Conservation (phyloP, 2,797 vertebrate genomes). For the Pterois miles region DNA sequence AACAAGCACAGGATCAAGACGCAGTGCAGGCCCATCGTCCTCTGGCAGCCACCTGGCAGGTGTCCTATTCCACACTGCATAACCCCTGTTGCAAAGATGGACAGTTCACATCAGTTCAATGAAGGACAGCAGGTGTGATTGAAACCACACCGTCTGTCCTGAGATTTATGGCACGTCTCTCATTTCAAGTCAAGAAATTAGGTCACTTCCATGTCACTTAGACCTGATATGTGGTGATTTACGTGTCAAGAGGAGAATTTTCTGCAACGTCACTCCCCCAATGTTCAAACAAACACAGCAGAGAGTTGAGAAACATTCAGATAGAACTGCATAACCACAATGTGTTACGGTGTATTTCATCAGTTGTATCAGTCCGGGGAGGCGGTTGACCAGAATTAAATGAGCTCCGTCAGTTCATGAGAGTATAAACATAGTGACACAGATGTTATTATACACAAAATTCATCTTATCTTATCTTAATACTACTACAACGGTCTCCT, state of each 20-base stretch:
- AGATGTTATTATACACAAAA: background rate
- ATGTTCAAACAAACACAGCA: background rate
- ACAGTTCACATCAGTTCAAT: slow-evolving; percentile 33
- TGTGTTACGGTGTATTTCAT: slow-evolving; percentile 21
- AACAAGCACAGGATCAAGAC: slow-evolving; percentile 73
- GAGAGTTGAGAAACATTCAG: background rate
- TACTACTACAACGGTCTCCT: background rate
- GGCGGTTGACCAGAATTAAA: background rate
- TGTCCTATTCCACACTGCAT: slow-evolving; percentile 63
- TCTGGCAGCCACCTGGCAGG: slow-evolving; percentile 56
- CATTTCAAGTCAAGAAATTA: background rate
- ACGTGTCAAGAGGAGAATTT: background rate
- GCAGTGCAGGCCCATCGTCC: slow-evolving; percentile 65
- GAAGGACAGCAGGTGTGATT: background rate
- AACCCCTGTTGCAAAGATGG: slow-evolving; percentile 54
- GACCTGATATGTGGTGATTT: background rate
- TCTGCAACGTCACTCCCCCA: slow-evolving; percentile 9
- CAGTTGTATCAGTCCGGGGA: background rate
- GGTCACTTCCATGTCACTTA: background rate
- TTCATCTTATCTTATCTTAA: too few species aligned
- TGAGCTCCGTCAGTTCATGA: background rate
- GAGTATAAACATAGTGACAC: background rate
- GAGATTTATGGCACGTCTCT: background rate
- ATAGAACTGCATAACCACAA: background rate
- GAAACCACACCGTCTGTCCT: background rate